These are phyloP conservation scores for Ctenodactylus gundi DNA, from an alignment of 2,113 vertebrate species.

Conservation along the genomic window DNA sequence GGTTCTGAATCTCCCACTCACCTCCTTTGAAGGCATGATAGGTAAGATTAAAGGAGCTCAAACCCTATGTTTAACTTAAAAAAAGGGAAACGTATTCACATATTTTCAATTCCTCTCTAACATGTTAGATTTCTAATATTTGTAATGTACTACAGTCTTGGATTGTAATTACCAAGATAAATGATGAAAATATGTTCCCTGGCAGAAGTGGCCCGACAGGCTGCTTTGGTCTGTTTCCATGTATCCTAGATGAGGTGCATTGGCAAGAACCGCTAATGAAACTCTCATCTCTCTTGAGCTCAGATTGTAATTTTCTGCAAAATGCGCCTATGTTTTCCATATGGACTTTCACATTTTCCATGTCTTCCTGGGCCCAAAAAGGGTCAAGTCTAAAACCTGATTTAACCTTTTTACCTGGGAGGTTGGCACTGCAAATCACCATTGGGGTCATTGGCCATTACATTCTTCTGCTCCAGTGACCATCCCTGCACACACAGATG, in stretches of 20 bases:
- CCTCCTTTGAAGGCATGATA: conserved; percentile 68
- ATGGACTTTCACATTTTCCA: conserved; percentile 76
- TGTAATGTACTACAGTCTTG: conserved; percentile 27
- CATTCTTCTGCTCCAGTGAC: conserved; percentile 4
- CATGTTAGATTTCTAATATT: conserved; percentile 16
- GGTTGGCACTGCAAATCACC: conserved; percentile 38
- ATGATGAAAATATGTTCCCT: conserved; percentile 61
- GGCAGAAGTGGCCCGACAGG: conserved; percentile 74
- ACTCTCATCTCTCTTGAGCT: conserved; percentile 73
- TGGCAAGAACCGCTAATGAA: conserved; percentile 78
- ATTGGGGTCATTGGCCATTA: background rate
- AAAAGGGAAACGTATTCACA: background rate
- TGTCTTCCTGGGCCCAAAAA: conserved; percentile 71
- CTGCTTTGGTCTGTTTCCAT: conserved; percentile 79
- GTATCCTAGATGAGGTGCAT: conserved; percentile 79
- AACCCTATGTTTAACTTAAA: conserved; percentile 66
- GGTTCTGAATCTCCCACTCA: conserved; percentile 68
- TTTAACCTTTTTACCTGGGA: conserved; percentile 72
- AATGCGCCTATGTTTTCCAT: conserved; percentile 77
- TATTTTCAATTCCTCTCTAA: background rate
- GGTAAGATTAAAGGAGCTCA: conserved; percentile 66
- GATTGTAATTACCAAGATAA: conserved; percentile 70
- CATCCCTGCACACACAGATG: background rate
- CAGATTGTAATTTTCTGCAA: conserved; percentile 79
- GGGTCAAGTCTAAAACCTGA: conserved; percentile 54